Evolutionary conservation across 2,113 vertebrate species (phyloP), one percentile per base, ranked within the genome.

Genomic region (Perca flavescens): DNA sequence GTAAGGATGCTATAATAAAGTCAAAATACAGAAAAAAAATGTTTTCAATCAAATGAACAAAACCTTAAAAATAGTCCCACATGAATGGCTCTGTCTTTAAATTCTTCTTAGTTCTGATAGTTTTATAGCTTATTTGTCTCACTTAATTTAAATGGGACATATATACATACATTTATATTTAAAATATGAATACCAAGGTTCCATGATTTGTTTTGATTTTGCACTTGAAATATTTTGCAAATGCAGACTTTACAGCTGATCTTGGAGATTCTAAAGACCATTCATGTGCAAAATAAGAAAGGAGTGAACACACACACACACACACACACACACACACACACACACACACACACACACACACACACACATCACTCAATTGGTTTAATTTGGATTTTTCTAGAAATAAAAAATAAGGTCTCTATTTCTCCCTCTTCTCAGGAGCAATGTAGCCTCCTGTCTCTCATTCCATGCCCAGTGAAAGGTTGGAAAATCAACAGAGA

Each of bases 401-500:
- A 66, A 49, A 67, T 9, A 9, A 19, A 58, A 4, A 65, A 47
- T 17, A 43, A 25, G 57, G 14, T 64, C 36, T 40, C 19, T n/a
- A 5, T 36, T 36, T 36, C 46, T 6, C 2, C 43, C 19, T 49
- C 62, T 40, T 53, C 5, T 54, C n/a, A 0, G 1, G 4, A 1
- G 53, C n/a, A 36, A 10, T 52, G 60, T 19, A 81, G 47, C 54
- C 74, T 74, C 63, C 7, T 2, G 12, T 58, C n/a, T 52, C 25
- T 66, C 34, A 3, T 60, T 60, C 62, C 69, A 1, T 21, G 53
- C 1, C 40, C 34, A 83, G 58, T 56, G 40, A 81, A 78, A 80
- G 72, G 74, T 56, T 66, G 36, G 22, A 54, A 43, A 80, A 88
- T 80, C 6, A 52, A 77, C 72, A 74, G 43, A 78, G 57, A 25